phyloP scores from a whole-genome alignment of 2,113 vertebrate genomes.

The Pterocles gutturalis region DNA sequence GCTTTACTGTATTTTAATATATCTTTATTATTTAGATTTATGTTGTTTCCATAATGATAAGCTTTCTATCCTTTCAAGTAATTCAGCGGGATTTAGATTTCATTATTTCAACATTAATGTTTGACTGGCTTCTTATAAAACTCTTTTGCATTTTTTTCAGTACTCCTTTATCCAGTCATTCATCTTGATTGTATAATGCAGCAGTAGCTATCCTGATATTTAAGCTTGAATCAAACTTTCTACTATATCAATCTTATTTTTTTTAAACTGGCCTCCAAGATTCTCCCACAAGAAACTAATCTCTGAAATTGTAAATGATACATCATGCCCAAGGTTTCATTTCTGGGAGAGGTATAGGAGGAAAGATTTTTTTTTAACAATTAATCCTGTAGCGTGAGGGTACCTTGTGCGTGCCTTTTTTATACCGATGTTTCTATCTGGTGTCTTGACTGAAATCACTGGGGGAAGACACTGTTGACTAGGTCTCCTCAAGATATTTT shows the following conservation, averaged over 20 bases:
- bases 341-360: neutral
- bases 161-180: neutral
- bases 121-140: neutral
- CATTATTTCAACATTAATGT: neutral
- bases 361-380: neutral
- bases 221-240: neutral
- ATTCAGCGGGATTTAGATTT: neutral
- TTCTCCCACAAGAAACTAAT: neutral
- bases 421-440: neutral
- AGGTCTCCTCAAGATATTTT: neutral
- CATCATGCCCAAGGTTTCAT: neutral
- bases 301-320: neutral
- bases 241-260: neutral
- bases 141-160: neutral
- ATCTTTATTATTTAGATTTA: conserved; percentile 47
- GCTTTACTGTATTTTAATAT: conserved; percentile 42
- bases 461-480: neutral
- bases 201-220: neutral
- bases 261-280: neutral
- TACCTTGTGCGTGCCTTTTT: neutral
- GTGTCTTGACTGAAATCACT: neutral
- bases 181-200: neutral
- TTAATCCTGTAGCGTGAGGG: accelerated
- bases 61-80: conserved; percentile 14
- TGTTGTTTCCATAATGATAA: conserved; percentile 7